These are phyloP conservation scores for Anoncus sp. DNA, from an alignment of 2,888 invertebrate species.

Conservation along the genomic window DNA sequence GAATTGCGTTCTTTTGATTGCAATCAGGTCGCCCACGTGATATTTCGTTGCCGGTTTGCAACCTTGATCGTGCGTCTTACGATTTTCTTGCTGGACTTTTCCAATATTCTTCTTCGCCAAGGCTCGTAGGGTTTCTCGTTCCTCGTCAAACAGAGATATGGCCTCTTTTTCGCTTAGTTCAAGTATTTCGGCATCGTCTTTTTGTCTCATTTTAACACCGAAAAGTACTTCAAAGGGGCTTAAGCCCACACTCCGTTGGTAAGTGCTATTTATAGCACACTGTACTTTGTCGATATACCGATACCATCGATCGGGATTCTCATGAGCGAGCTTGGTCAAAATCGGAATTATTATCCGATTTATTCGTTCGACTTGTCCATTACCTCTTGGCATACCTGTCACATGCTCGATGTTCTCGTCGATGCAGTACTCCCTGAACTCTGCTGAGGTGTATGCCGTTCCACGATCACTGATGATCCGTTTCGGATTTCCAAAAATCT, in stretches of 20 bases:
- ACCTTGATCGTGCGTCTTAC: slow-evolving; percentile 49
- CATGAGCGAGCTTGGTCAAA: slow-evolving; percentile 63
- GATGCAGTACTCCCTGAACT: slow-evolving; percentile 53
- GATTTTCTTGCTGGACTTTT: slow-evolving; percentile 72
- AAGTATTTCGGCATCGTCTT: slow-evolving; percentile 40
- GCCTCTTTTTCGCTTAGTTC: slow-evolving; percentile 60
- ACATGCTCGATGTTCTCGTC: slow-evolving; percentile 59
- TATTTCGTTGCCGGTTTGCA: slow-evolving; percentile 67
- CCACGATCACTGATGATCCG: slow-evolving; percentile 67
- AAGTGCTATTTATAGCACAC: slow-evolving; percentile 30
- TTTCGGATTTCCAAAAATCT: slow-evolving; percentile 61
- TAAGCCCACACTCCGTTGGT: slow-evolving; percentile 33
- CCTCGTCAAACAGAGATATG: slow-evolving; percentile 47
- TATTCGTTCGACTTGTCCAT: slow-evolving; percentile 50
- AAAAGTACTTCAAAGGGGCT: slow-evolving; percentile 45
- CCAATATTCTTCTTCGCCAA: slow-evolving; percentile 57
- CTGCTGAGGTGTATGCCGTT: slow-evolving; percentile 64
- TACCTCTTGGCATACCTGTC: slow-evolving; percentile 71
- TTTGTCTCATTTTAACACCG: slow-evolving; percentile 34
- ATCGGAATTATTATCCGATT: slow-evolving; percentile 50
- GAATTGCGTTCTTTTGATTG: slow-evolving; percentile 64
- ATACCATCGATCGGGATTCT: slow-evolving; percentile 47
- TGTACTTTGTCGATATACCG: slow-evolving; percentile 38
- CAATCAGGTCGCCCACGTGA: slow-evolving; percentile 58
- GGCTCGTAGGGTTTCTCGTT: slow-evolving; percentile 54